Base-by-base conservation (phyloP, 1,140 invertebrate species). In the Drosophila nebulosa region DNA sequence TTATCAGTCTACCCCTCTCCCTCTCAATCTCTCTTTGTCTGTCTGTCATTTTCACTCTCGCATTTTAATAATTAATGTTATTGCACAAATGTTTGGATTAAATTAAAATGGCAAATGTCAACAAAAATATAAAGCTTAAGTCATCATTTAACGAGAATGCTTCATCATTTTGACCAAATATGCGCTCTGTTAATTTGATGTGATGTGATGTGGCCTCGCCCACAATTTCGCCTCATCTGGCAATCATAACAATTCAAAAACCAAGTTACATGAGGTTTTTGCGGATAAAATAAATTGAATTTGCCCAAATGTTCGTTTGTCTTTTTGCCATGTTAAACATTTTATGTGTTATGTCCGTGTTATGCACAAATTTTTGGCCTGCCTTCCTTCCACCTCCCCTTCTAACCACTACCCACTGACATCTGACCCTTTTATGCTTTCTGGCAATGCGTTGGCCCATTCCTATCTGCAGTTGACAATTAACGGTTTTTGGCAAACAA, bases 81-180 rank as follows among this genome's bases (percentile, higher is more conserved):
- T 55, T 61, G 51, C 27, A 52, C 70, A 71, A 85, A 88, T 85
- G 58, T 86, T 81, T 88, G 78, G 67, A 69, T 86, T 80, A 67
- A 81, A 80, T 81, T 74, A 74, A 85, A 85, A 69, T 80, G 63
- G 69, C 64, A 71, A 65, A 56, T 64, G 77, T 50, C 57, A 73
- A 74, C 77, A 76, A 35, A 52, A 56, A 56, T 62, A 27, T 30
- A 22, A 62, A 60, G 27, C 52, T 59, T 57, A 64, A 55, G 73
- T 27, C 50, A 42, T 14, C 50, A 73, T 50, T 35, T 22, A 22
- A 39, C 18, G 16, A 61, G 58, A 73, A 1, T 26, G 10, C 14
- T 10, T 21, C 39, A 46, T 21, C 39, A 46, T 46, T 46, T 46
- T 14, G 21, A n/a, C 2, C 32, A 42, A 57, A 52, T 21, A 35